Evolutionary conservation across 2,888 invertebrate genomes (phyloP), one percentile per base, ranked within the genome.

Genomic region (Epirrhoe tristata): DNA sequence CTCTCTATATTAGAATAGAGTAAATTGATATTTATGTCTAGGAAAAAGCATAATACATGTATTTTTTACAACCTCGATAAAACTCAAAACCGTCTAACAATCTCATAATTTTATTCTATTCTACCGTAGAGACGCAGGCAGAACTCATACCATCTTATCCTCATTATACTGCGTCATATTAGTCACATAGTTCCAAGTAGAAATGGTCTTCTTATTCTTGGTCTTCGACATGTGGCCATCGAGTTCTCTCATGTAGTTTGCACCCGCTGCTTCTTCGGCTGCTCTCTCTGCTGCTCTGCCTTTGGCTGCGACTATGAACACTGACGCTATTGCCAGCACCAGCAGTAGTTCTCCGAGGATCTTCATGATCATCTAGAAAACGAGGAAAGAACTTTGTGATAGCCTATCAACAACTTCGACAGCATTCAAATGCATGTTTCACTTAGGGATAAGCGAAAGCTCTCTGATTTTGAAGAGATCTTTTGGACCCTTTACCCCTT

Each of bases 161-260:
- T 96, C 94, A 85, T 96, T 97, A 62, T 94, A 91, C 24, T 95
- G 94, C 0, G 96, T 97, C 12, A 97, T 94, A 82, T 97, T 96
- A 0, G 96, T 95, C 36, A 95, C 95, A 80, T 97, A 97, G 8
- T 94, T 94, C 97, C 97, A 97, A 12, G 94, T 89, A 0, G 96
- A 96, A n/a, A 95, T 77, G 0, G 92, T 84, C 56, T 88, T 90
- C 64, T 92, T 91, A 76, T 96, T 96, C 63, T 85, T 93, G 60
- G 94, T 92, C 59, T 91, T 89, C 0, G 94, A 94, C 17, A 93
- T 89, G 61, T 95, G 88, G n/a, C 93, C 93, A 74, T 97, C 95
- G 5, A 96, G 79, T 10, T 94, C 90, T 63, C 94, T 83, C 80
- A 97, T 92, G 74, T 95, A 95, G 63, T 94, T 94, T 17, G 93